These are phyloP conservation scores for Tipula confusa DNA, from an alignment of 2,888 invertebrate genomes.

Conservation along the genomic window DNA sequence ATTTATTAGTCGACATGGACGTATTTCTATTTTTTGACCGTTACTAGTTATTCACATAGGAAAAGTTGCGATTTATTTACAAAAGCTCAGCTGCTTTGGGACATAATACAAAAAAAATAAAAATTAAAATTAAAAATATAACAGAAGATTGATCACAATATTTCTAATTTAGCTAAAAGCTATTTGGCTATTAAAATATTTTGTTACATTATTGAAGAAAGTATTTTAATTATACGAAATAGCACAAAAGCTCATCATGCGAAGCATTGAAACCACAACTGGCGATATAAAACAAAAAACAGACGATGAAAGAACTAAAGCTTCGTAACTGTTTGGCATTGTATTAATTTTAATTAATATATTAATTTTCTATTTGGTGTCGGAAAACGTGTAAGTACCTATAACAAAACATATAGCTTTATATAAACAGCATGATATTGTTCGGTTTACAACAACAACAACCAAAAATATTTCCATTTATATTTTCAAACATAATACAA, in stretches of 20 bases:
- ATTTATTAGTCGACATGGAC: background rate
- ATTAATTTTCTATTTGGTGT: background rate
- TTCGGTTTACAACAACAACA: too few relatives aligned
- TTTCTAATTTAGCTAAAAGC: background rate
- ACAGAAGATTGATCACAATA: background rate
- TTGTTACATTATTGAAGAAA: background rate
- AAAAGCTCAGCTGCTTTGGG: background rate
- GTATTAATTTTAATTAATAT: background rate
- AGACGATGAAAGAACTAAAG: background rate
- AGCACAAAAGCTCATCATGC: background rate
- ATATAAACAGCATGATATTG: background rate
- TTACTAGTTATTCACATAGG: background rate
- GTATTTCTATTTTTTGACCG: background rate
- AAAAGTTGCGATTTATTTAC: background rate
- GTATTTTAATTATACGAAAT: background rate
- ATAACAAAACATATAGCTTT: background rate
- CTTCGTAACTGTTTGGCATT: background rate
- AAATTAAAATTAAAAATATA: background rate
- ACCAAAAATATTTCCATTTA: too few relatives aligned
- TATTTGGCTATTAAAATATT: background rate
- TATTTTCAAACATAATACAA: too few relatives aligned
- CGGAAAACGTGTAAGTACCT: background rate
- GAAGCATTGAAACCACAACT: background rate
- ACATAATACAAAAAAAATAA: too few relatives aligned
- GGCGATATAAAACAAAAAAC: background rate